A percentile compares a stretch with the other conserved stretches of the same genome.
These are phyloP conservation scores for Hoplostethus mediterraneus DNA, from an alignment of 2,797 vertebrate genomes.

Conservation along the genomic window DNA sequence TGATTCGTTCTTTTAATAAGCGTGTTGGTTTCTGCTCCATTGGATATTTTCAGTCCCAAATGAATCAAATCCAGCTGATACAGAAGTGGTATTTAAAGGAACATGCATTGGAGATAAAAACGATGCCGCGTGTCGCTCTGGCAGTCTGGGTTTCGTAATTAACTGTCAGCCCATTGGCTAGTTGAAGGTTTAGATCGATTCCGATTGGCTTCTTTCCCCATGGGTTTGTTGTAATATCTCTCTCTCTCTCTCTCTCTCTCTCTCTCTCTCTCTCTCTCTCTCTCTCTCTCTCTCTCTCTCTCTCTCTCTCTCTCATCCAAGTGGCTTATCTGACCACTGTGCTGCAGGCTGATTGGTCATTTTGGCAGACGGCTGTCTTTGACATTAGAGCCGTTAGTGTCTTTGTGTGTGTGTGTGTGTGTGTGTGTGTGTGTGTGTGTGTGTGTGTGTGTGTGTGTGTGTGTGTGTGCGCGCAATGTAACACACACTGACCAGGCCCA, in stretches of 20 bases:
- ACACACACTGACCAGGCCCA: slow-evolving; percentile 18
- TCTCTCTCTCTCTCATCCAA: slow-evolving; percentile 49
- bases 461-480: slow-evolving; percentile 11
- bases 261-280: too few species aligned
- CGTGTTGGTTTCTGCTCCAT: slow-evolving; percentile 12
- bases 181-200: slow-evolving; percentile 38
- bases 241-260: not conserved
- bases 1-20: slow-evolving; percentile 42
- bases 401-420: not conserved
- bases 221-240: slow-evolving; percentile 34
- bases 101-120: slow-evolving; percentile 44
- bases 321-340: slow-evolving; percentile 10
- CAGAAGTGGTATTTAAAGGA: slow-evolving; percentile 36
- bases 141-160: slow-evolving; percentile 50
- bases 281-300: not conserved
- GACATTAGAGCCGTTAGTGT: slow-evolving; percentile 31
- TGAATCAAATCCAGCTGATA: slow-evolving; percentile 18
- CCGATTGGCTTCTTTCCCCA: slow-evolving; percentile 47
- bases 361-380: slow-evolving; percentile 42
- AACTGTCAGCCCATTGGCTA: slow-evolving; percentile 45
- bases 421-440: not conserved
- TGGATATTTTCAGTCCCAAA: slow-evolving; percentile 16
- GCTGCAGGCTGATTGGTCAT: slow-evolving; percentile 48
- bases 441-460: not conserved
- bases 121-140: slow-evolving; percentile 25